Percentiles rank a stretch among this genome's conserved stretches.
phyloP scores from a whole-genome alignment of 2,113 vertebrate species.

The Otocyon megalotis region DNA sequence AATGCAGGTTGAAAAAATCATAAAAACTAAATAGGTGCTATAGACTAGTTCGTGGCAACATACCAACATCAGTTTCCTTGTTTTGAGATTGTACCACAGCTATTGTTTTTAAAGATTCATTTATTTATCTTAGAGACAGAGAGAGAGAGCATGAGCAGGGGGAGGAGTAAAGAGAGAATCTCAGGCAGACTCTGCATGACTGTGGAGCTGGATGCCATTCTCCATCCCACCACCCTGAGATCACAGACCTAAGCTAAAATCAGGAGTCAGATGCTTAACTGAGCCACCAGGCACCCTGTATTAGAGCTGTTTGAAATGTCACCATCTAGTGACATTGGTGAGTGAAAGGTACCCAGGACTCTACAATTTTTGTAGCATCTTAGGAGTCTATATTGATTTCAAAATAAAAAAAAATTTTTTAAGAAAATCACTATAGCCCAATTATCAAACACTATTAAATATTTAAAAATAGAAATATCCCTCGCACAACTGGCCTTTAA shows the following conservation, averaged over 20 bases:
- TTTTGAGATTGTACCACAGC: neutral
- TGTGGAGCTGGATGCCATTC: neutral
- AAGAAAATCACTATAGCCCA: neutral
- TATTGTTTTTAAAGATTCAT: neutral
- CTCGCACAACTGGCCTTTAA: neutral
- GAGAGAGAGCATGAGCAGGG: neutral
- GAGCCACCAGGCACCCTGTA: neutral
- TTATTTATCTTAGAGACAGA: neutral
- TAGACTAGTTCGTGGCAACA: neutral
- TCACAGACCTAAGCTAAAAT: neutral
- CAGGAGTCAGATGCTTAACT: neutral
- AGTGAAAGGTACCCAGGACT: neutral
- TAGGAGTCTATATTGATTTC: neutral
- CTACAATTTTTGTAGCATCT: neutral
- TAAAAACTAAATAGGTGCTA: neutral
- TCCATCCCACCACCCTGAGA: neutral
- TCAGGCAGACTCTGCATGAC: neutral
- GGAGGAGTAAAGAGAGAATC: neutral
- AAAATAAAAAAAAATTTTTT: neutral
- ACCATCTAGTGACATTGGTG: neutral
- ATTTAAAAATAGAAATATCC: neutral
- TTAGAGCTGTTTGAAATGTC: neutral
- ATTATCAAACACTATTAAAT: conserved; percentile 7
- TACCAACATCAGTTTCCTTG: neutral
- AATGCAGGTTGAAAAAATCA: neutral